Base-by-base conservation (phyloP, 2,113 vertebrate species). In the Takifugu flavidus region DNA sequence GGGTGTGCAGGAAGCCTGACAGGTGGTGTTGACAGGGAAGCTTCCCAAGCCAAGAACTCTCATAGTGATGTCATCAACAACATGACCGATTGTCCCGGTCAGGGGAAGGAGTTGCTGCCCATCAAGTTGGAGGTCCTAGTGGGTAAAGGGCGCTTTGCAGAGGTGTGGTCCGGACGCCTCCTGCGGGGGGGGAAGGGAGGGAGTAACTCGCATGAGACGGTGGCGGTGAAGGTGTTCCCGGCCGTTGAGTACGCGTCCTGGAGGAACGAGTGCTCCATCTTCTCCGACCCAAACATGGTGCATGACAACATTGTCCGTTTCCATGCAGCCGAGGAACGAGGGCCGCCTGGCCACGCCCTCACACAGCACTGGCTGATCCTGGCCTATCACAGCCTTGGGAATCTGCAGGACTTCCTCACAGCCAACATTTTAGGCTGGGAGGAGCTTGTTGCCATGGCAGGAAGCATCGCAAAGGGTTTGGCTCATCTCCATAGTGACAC, bases 161-260 rank as follows among this genome's bases (percentile, higher is more conserved):
- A 94, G 55, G 94, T 96, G 20, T 95, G 95, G 93, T 85, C 86
- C 69, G 94, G 89, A 11, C 86, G 89, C 46, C 87, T 94, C 44
- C 92, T 90, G 72, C 90, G 90, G 47, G 86, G 82, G 6, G 77
- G 73, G 56, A 86, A 79, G 0, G 89, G 85, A 0, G 78, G 72
- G 6, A 65, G 26, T 0, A 60, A 49, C 63, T 27, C 52, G 0
- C 90, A 89, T 1, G 91, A 94, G 62, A 92, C 88, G 0, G 94
- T 95, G 65, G 95, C 94, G 0, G 94, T 96, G 56, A 96, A 96
- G 89, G 94, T 96, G 67, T 96, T 96, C 62, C 92, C 92, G 0
- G 87, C 87, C 0, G 86, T 93, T 49, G 94, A 94, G 63, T 94
- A 91, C 4, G 83, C 86, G 7, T 95, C 94, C 0, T 96, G 95